These are phyloP conservation scores for Dipus sagitta DNA, from an alignment of 2,797 vertebrate genomes.

Conservation along the genomic window DNA sequence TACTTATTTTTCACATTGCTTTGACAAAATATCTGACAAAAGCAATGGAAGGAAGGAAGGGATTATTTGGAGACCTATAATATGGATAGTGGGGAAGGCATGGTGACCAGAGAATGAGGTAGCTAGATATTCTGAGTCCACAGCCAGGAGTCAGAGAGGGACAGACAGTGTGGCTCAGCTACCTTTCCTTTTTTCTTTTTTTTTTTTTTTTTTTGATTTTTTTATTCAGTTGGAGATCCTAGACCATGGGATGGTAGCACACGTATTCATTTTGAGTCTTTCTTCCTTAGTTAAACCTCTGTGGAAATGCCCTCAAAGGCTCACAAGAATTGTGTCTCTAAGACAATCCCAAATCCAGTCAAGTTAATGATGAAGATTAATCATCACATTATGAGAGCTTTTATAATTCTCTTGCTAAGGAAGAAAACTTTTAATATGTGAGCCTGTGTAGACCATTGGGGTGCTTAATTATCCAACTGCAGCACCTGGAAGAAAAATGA, in stretches of 20 bases:
- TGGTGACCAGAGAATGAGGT: rapidly evolving
- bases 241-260: too few species aligned
- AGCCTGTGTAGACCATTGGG: slow-evolving; percentile 63
- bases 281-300: not conserved
- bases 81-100: too few species aligned
- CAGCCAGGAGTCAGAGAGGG: not conserved
- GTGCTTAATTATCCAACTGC: slow-evolving; percentile 76
- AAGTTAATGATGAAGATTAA: not conserved
- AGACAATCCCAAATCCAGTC: not conserved
- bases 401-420: slow-evolving; percentile 68
- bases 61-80: not conserved
- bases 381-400: not conserved
- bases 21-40: not conserved
- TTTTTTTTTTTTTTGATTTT: not conserved
- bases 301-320: not conserved
- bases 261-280: not conserved
- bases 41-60: not conserved
- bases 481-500: slow-evolving; percentile 75
- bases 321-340: not conserved
- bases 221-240: not conserved
- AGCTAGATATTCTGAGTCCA: not conserved
- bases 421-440: slow-evolving; percentile 72
- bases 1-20: not conserved
- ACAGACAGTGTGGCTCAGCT: not conserved
- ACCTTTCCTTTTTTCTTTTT: not conserved